phyloP scores from a whole-genome alignment of 2,797 vertebrate genomes.

The Syndactyla subalaris region DNA sequence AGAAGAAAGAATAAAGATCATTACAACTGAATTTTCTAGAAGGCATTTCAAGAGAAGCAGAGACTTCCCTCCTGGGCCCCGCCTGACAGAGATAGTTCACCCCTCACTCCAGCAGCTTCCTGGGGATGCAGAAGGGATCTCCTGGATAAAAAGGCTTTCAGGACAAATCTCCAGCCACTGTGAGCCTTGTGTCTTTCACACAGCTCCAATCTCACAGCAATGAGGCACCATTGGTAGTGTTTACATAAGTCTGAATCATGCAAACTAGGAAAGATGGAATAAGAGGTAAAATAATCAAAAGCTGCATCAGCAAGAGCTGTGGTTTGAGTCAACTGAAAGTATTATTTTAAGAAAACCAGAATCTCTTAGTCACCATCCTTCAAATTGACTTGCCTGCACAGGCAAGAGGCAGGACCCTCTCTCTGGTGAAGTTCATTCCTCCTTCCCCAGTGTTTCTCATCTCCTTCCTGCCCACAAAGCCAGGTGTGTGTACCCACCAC shows the following conservation, averaged over 20 bases:
- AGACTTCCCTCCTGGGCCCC: not conserved
- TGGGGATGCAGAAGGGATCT: not conserved
- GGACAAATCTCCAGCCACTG: not conserved
- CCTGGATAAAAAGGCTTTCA: not conserved
- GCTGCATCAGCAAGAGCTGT: not conserved
- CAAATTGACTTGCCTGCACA: not conserved
- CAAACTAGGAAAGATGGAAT: not conserved
- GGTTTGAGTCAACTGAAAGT: not conserved
- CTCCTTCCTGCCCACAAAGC: not conserved
- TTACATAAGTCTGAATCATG: constrained; percentile 7
- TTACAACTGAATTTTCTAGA: not conserved
- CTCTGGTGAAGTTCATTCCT: not conserved
- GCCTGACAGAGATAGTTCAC: not conserved
- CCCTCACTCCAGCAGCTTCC: not conserved
- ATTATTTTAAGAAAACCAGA: not conserved
- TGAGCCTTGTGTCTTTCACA: not conserved
- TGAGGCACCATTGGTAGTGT: not conserved
- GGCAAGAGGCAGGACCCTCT: not conserved
- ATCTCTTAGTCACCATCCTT: not conserved
- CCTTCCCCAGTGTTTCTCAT: not conserved
- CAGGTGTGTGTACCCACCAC: accelerated
- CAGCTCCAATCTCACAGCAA: not conserved
- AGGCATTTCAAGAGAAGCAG: not conserved
- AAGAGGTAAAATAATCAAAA: constrained; percentile 29
- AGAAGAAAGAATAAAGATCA: not conserved